Conservation (phyloP, 2,888 invertebrate genomes). For the Zhengitettix transpicula region DNA sequence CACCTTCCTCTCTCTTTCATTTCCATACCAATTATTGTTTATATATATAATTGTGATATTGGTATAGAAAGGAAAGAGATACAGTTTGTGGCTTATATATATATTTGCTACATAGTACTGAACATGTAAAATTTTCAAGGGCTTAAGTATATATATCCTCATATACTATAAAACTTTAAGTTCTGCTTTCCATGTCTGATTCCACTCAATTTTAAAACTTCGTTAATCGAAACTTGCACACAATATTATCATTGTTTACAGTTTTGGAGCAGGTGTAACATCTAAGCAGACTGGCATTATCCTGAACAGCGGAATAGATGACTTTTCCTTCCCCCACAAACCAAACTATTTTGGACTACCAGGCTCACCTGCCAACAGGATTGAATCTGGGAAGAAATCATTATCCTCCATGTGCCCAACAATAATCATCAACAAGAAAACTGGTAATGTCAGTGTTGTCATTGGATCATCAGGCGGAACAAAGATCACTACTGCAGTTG, state of each 20-base stretch:
- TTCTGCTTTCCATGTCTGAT: too few species aligned
- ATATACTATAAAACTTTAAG: too few species aligned
- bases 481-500: slow-evolving; percentile 32
- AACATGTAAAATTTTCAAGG: too few species aligned
- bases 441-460: slow-evolving; percentile 26
- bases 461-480: slow-evolving; percentile 40
- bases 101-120: too few species aligned
- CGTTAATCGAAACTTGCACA: not conserved
- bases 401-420: slow-evolving; percentile 76
- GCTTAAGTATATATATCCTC: too few species aligned
- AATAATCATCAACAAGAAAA: slow-evolving; percentile 44
- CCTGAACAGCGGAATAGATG: slow-evolving; percentile 93
- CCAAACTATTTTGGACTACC: slow-evolving; percentile 51
- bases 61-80: too few species aligned
- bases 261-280: slow-evolving; percentile 67
- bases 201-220: not conserved
- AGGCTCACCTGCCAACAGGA: slow-evolving; percentile 65
- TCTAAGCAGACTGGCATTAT: slow-evolving; percentile 72
- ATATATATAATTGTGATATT: too few species aligned
- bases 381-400: slow-evolving; percentile 63
- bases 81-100: too few species aligned
- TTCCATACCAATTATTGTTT: too few species aligned
- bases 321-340: slow-evolving; percentile 68
- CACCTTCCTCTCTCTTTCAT: too few species aligned
- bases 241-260: slow-evolving; percentile 23